Conservation (phyloP, 2,113 vertebrate genomes). For the Pelobates fuscus region DNA sequence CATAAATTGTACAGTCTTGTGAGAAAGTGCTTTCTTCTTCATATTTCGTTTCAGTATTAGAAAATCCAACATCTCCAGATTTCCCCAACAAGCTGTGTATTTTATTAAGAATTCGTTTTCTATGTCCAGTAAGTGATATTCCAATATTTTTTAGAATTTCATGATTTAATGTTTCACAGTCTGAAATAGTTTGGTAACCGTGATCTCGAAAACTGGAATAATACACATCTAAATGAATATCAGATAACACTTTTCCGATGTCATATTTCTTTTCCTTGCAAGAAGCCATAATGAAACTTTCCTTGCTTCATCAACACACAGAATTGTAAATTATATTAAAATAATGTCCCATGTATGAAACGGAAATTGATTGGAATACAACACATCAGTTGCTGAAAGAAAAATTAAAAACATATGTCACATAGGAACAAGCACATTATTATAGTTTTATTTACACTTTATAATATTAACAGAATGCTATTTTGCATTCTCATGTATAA, state of each 20-base stretch:
- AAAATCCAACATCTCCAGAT: constrained; percentile 49
- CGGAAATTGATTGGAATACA: too few relatives aligned
- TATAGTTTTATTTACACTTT: too few relatives aligned
- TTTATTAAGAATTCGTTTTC: constrained; percentile 85
- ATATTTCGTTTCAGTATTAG: constrained; percentile 49
- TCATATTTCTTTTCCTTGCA: constrained; percentile 59
- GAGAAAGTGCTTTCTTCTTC: background rate
- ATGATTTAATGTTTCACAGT: constrained; percentile 76
- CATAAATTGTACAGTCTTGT: background rate
- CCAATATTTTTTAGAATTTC: constrained; percentile 73
- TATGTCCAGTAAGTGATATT: constrained; percentile 87
- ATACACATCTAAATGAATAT: constrained; percentile 86
- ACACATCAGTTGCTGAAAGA: too few relatives aligned
- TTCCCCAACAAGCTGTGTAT: constrained; percentile 67
- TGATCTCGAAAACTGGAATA: constrained; percentile 65
- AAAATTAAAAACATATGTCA: too few relatives aligned
- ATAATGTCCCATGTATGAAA: too few relatives aligned
- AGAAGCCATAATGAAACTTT: constrained; percentile 72
- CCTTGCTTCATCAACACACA: constrained; percentile 52
- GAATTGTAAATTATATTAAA: background rate
- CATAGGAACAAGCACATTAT: too few relatives aligned
- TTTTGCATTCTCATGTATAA: too few relatives aligned
- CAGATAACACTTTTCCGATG: constrained; percentile 76
- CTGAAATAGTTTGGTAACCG: constrained; percentile 73
- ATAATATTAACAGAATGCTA: too few relatives aligned